Percentiles rank a stretch among this genome's conserved stretches.
Conservation (phyloP, 2,888 invertebrate species). For the Rhingia campestris region DNA sequence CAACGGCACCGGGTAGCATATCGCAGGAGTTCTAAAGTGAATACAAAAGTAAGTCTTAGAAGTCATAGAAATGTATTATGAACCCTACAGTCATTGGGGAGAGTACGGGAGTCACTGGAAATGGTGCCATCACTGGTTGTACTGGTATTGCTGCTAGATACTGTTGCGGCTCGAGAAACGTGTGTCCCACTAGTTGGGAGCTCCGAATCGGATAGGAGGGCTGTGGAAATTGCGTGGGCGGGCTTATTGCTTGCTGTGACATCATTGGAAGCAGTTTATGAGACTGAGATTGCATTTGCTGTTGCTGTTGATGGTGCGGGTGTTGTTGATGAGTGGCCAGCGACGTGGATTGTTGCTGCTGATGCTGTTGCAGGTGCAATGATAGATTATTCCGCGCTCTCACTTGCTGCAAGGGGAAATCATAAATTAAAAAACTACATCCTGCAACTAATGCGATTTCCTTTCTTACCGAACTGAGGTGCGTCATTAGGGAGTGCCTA, state of each 20-base stretch:
- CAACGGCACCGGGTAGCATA: constrained; percentile 80
- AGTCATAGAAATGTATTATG: not conserved
- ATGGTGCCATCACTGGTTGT: constrained; percentile 84
- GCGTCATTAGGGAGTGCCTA: constrained; percentile 84
- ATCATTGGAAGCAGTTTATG: constrained; percentile 63
- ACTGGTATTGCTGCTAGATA: constrained; percentile 85
- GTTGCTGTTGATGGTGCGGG: constrained; percentile 74
- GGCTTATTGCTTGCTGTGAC: constrained; percentile 72
- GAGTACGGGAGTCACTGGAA: constrained; percentile 83
- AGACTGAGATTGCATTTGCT: constrained; percentile 48
- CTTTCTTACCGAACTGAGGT: constrained; percentile 83
- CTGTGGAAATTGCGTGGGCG: constrained; percentile 83
- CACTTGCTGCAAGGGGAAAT: constrained; percentile 78
- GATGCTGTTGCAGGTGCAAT: constrained; percentile 75
- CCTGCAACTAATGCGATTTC: constrained; percentile 4
- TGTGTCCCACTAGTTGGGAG: constrained; percentile 78
- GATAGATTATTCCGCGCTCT: constrained; percentile 76
- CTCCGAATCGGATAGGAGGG: constrained; percentile 84
- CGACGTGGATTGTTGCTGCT: constrained; percentile 67
- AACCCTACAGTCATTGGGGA: constrained; percentile 78
- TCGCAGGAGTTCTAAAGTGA: constrained; percentile 76
- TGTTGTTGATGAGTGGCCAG: constrained; percentile 76
- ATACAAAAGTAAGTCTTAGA: not conserved
- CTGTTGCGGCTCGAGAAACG: constrained; percentile 84
- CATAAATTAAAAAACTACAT: not conserved